Evolutionary conservation across 1,140 invertebrate genomes (phyloP).

Genomic region (Mactra quadrangularis): DNA sequence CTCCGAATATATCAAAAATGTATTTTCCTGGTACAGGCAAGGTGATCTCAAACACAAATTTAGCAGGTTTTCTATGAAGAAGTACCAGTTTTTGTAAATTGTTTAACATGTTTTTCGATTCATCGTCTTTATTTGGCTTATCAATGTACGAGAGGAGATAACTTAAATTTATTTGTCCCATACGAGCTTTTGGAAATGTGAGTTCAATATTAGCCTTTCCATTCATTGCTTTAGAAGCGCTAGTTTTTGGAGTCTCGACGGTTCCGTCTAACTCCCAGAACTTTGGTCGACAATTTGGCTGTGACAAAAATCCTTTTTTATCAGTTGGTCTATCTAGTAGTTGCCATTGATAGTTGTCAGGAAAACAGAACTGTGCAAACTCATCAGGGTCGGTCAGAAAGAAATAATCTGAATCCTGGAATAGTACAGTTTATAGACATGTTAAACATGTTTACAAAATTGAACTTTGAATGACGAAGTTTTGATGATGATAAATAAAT

Average conservation of each 20-base stretch:
- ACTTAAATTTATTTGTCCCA: slow-evolving; percentile 21
- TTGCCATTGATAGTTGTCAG: slow-evolving; percentile 57
- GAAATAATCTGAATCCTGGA: slow-evolving; percentile 51
- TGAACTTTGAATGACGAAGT: background rate
- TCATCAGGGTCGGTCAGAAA: slow-evolving; percentile 55
- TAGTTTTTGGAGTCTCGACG: slow-evolving; percentile 15
- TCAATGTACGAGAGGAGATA: slow-evolving; percentile 1
- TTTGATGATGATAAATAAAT: background rate
- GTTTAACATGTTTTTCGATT: background rate
- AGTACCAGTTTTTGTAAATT: slow-evolving; percentile 54
- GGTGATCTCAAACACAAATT: slow-evolving; percentile 24
- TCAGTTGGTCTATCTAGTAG: slow-evolving; percentile 32
- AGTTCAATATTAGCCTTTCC: slow-evolving; percentile 41
- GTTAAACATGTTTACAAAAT: background rate
- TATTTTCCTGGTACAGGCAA: slow-evolving; percentile 50
- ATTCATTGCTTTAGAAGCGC: slow-evolving; percentile 23
- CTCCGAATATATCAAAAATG: slow-evolving; percentile 42
- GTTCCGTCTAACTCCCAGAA: slow-evolving; percentile 40
- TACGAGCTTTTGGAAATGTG: slow-evolving; percentile 21
- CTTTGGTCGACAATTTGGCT: slow-evolving; percentile 21
- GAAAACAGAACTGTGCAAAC: slow-evolving; percentile 30
- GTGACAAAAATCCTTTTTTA: slow-evolving; percentile 27
- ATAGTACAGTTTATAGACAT: background rate
- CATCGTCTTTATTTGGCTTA: slow-evolving; percentile 1
- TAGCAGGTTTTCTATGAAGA: slow-evolving; percentile 51